Conservation (phyloP, 2,888 invertebrate genomes). For the Amiota communis region DNA sequence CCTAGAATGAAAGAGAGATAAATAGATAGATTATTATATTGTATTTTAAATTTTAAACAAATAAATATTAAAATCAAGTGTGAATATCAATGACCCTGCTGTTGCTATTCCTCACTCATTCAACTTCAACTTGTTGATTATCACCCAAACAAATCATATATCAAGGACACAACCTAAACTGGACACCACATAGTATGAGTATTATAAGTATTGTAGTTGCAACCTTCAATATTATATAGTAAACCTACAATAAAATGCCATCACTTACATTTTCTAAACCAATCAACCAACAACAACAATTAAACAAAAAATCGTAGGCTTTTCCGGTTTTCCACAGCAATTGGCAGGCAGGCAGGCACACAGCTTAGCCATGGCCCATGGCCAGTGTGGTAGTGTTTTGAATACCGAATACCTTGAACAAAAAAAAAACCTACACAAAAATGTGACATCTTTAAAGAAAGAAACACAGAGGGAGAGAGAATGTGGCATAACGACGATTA, state of each 20-base stretch:
- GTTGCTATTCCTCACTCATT: neutral
- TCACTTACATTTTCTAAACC: constrained; percentile 27
- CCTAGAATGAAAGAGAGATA: constrained; percentile 30
- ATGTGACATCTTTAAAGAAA: neutral
- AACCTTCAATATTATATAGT: constrained; percentile 15
- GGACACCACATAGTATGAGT: neutral
- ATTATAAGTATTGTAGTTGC: neutral
- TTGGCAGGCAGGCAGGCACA: neutral
- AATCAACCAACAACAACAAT: neutral
- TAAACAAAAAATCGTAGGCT: constrained; percentile 11
- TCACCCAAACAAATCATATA: neutral
- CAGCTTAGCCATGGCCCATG: neutral
- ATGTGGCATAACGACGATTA: neutral
- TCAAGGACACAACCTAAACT: constrained; percentile 6
- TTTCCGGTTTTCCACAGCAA: constrained; percentile 24
- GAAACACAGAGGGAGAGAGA: neutral
- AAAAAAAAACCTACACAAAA: constrained; percentile 13
- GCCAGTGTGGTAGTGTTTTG: neutral
- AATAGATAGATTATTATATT: constrained; percentile 18
- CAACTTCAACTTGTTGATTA: neutral
- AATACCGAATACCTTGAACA: neutral
- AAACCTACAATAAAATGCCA: constrained; percentile 19
- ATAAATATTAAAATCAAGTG: neutral
- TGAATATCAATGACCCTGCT: neutral
- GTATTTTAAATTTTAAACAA: neutral